A percentile compares a stretch with the other conserved stretches of the same genome.
Conservation (phyloP, 2,888 invertebrate species). For the Brachyopa scutellaris region DNA sequence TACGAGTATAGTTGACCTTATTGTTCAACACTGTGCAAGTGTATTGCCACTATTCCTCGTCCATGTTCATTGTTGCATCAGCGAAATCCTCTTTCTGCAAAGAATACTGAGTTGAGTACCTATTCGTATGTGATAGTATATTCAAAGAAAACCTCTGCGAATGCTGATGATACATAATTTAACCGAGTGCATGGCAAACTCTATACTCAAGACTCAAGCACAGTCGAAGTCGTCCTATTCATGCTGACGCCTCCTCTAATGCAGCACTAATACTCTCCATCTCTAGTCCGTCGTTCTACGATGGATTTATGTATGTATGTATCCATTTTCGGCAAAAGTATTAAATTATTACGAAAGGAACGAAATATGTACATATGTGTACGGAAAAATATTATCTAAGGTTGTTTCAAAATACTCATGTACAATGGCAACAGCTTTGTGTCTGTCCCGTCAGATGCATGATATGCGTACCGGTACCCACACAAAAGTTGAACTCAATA, state of each 20-base stretch:
- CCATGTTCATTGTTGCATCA: conserved; percentile 2
- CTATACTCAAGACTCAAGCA: conserved; percentile 5
- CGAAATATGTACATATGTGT: conserved; percentile 5
- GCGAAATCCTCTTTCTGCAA: conserved; percentile 9
- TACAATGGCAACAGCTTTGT: neutral
- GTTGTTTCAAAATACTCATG: conserved; percentile 27
- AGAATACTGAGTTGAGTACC: neutral
- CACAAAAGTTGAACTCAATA: neutral
- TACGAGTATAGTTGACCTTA: conserved; percentile 23
- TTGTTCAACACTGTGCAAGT: conserved; percentile 11
- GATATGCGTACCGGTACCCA: neutral
- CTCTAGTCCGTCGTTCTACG: neutral
- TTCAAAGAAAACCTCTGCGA: too few species aligned
- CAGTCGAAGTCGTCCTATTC: conserved; percentile 5
- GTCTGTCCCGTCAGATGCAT: conserved; percentile 22
- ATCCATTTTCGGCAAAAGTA: neutral
- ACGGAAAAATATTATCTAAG: conserved; percentile 18
- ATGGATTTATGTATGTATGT: neutral
- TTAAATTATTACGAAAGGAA: conserved; percentile 1
- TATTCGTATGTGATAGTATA: too few species aligned
- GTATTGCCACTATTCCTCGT: neutral
- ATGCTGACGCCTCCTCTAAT: conserved; percentile 31
- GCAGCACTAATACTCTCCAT: neutral
- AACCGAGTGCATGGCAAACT: conserved; percentile 37
- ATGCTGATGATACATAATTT: conserved; percentile 36